Evolutionary conservation across 1,140 invertebrate species (phyloP).

Genomic region (fruit fly (Drosophila melanogaster)): Release_6_plus_ISO1_MT NT_033779.5:2817001-2817500

Average conservation of each 20-base stretch:
- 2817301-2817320: constrained; percentile 97
- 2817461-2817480: constrained; percentile 98
- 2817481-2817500: constrained; percentile 97
- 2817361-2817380: constrained; percentile 99
- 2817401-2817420: constrained; percentile 96
- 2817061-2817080: constrained; percentile 98
- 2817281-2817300: constrained; percentile 97
- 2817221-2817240: constrained; percentile 98
- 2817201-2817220: constrained; percentile 94
- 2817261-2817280: constrained; percentile 97
- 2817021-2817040: constrained; percentile 97
- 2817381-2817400: constrained; percentile 95
- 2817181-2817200: constrained; percentile 96
- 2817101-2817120: constrained; percentile 99
- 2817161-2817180: constrained; percentile 99
- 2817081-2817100: constrained; percentile 99
- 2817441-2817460: constrained; percentile 98
- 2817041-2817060: constrained; percentile 94
- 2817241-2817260: constrained; percentile 97
- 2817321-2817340: constrained; percentile 97
- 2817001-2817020: constrained; percentile 99
- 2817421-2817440: constrained; percentile 95
- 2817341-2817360: constrained; percentile 94
- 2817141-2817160: constrained; percentile 98
- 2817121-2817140: constrained; percentile 99